Evolutionary conservation across 2,113 vertebrate species (phyloP).

Genomic region (Plecotus auritus): DNA sequence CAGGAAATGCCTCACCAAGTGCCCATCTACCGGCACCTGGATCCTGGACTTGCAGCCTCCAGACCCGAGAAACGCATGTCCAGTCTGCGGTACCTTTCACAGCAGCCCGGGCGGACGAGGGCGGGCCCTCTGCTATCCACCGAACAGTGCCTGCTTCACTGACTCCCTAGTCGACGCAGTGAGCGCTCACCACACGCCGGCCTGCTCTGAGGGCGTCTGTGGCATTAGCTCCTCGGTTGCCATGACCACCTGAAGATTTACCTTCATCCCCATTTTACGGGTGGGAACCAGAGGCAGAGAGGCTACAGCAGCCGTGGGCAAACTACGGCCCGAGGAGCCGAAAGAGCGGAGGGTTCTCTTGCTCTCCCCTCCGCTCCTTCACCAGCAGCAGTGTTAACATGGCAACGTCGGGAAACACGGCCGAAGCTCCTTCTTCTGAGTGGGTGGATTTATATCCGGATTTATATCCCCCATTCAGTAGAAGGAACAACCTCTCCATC

Average conservation of each 20-base stretch:
- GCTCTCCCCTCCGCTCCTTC: too few species aligned
- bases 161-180: fast-evolving
- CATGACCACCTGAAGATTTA: fast-evolving
- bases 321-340: too few species aligned
- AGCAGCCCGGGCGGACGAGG: fast-evolving
- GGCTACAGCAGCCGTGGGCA: too few species aligned
- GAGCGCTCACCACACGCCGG: fast-evolving
- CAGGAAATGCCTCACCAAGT: background rate
- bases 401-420: too few species aligned
- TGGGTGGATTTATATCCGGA: too few species aligned
- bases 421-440: too few species aligned
- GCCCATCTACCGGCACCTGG: fast-evolving
- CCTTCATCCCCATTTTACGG: background rate
- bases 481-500: too few species aligned
- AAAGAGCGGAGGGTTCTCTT: too few species aligned
- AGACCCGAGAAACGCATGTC: fast-evolving
- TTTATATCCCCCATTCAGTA: too few species aligned
- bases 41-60: background rate
- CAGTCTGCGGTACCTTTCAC: fast-evolving
- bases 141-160: fast-evolving
- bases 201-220: fast-evolving
- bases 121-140: fast-evolving
- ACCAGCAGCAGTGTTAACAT: too few species aligned
- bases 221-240: fast-evolving
- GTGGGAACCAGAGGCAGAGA: background rate